A percentile compares a stretch with the other conserved stretches of the same genome.
These are phyloP conservation scores for Syngnathus scovelli DNA, from an alignment of 2,113 vertebrate genomes.

Conservation along the genomic window DNA sequence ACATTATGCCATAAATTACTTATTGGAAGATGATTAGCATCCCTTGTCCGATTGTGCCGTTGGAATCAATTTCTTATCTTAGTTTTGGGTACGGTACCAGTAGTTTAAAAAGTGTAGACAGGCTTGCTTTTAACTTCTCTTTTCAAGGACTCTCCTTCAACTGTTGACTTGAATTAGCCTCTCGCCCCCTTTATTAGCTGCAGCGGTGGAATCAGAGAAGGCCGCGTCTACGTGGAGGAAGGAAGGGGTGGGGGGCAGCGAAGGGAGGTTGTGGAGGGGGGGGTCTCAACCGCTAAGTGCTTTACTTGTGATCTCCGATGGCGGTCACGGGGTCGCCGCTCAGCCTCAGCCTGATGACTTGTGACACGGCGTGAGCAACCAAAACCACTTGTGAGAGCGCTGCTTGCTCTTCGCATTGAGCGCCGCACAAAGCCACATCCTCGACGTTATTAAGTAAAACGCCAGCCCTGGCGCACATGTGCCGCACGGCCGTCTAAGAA, in stretches of 20 bases:
- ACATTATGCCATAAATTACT: not conserved
- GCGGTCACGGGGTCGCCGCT: slow-evolving; percentile 68
- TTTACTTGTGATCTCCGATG: slow-evolving; percentile 66
- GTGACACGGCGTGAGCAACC: slow-evolving; percentile 64
- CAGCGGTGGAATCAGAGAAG: slow-evolving; percentile 67
- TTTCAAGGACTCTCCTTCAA: slow-evolving; percentile 38
- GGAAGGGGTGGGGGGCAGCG: slow-evolving; percentile 8
- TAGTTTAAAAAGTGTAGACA: slow-evolving; percentile 38
- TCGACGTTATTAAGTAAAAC: slow-evolving; percentile 18
- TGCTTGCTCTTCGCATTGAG: slow-evolving; percentile 5
- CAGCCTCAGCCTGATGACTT: slow-evolving; percentile 71
- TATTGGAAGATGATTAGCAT: not conserved
- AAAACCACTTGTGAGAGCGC: slow-evolving; percentile 31
- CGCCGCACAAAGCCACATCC: slow-evolving; percentile 32
- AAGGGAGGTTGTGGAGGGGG: slow-evolving; percentile 6
- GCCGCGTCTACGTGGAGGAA: slow-evolving; percentile 46
- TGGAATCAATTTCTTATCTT: slow-evolving; percentile 42
- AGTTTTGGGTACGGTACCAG: slow-evolving; percentile 11
- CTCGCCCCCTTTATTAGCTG: slow-evolving; percentile 63
- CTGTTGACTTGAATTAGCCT: slow-evolving; percentile 68
- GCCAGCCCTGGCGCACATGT: slow-evolving; percentile 1
- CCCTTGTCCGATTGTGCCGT: slow-evolving; percentile 6
- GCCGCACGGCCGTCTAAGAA: slow-evolving; percentile 14
- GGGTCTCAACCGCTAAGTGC: slow-evolving; percentile 54
- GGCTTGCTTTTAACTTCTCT: slow-evolving; percentile 29